phyloP scores from a whole-genome alignment of 2,113 vertebrate species.

The Poecile atricapillus region DNA sequence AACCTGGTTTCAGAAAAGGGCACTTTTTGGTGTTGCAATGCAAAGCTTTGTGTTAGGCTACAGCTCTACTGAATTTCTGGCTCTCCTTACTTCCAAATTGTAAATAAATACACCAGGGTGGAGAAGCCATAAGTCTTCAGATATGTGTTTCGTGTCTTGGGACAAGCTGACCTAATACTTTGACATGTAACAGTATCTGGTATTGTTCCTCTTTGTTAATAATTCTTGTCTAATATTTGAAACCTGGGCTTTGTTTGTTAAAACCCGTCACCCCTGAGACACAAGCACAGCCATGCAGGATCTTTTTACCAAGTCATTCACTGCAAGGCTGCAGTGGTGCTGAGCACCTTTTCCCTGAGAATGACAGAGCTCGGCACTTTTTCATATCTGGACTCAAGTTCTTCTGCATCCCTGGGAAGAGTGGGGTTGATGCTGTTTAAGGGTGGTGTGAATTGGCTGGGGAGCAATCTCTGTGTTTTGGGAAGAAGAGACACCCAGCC shows the following conservation, averaged over 20 bases:
- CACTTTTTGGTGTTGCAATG: neutral
- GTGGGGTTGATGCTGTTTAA: neutral
- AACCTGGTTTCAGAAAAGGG: neutral
- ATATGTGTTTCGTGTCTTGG: neutral
- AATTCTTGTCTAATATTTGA: neutral
- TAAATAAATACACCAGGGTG: neutral
- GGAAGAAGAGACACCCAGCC: neutral
- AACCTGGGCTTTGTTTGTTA: neutral
- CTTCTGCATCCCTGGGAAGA: neutral
- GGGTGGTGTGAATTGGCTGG: neutral
- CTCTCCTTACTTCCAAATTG: neutral
- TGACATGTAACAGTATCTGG: neutral
- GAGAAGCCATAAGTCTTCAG: neutral
- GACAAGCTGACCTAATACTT: neutral
- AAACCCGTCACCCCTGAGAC: neutral
- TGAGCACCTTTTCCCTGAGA: neutral
- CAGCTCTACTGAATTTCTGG: neutral
- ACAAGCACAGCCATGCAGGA: neutral
- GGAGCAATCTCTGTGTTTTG: neutral
- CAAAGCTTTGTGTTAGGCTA: neutral
- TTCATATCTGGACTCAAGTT: neutral
- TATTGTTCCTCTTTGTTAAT: neutral
- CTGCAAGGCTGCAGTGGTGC: neutral
- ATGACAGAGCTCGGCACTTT: neutral
- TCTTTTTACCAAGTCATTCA: neutral